phyloP scores from a whole-genome alignment of 2,113 vertebrate genomes.

The Galbula dea region DNA sequence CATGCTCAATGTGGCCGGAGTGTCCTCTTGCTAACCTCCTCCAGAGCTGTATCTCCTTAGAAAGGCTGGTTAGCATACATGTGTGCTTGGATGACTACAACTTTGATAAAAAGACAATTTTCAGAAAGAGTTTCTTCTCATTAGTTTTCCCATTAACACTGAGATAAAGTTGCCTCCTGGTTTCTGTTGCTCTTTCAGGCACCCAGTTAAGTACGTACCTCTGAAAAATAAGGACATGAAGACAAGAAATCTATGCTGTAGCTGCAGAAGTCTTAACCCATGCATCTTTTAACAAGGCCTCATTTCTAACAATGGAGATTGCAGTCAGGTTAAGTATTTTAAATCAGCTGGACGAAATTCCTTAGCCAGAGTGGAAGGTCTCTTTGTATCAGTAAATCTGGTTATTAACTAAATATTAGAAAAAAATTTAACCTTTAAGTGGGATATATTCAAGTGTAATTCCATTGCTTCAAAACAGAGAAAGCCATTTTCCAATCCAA shows the following conservation, averaged over 20 bases:
- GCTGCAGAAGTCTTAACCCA: not conserved
- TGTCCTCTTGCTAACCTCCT: not conserved
- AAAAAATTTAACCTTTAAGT: not conserved
- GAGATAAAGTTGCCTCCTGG: not conserved
- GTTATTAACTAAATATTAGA: not conserved
- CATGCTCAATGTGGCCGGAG: not conserved
- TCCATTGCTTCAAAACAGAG: not conserved
- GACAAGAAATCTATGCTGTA: not conserved
- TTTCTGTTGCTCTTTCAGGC: not conserved
- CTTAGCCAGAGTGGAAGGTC: not conserved
- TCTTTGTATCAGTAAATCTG: not conserved
- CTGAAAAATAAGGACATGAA: not conserved
- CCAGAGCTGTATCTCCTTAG: not conserved
- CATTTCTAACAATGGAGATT: not conserved
- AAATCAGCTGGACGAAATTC: not conserved
- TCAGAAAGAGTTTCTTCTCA: not conserved
- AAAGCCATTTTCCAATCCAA: not conserved
- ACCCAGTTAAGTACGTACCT: not conserved
- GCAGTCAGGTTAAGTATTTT: not conserved
- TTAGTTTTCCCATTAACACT: not conserved
- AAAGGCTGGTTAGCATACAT: not conserved
- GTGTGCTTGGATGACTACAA: not conserved
- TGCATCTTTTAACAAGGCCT: not conserved
- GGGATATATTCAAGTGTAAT: not conserved
- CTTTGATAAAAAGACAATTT: not conserved